These are phyloP conservation scores for Macrochelys suwanniensis DNA, from an alignment of 2,797 vertebrate species.

Conservation along the genomic window DNA sequence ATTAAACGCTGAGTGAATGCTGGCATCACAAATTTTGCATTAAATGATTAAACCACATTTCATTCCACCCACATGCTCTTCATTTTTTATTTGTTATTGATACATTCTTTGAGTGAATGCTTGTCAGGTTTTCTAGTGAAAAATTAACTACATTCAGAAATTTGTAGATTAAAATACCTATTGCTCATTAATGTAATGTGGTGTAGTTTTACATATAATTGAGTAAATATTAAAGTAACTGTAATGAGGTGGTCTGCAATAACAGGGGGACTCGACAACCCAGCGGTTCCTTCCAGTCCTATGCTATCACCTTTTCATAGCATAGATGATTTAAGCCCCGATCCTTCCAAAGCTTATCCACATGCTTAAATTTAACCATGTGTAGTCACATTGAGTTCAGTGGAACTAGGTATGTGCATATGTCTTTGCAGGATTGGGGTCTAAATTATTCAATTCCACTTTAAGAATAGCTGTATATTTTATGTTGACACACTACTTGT, in stretches of 20 bases:
- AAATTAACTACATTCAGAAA: constrained; percentile 44
- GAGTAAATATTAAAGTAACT: not conserved
- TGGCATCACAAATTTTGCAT: not conserved
- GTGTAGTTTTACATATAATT: constrained; percentile 2
- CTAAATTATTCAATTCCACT: not conserved
- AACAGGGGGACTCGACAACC: not conserved
- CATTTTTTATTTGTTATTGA: not conserved
- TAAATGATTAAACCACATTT: constrained; percentile 3
- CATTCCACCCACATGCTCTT: not conserved
- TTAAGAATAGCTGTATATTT: not conserved
- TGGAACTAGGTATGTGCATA: not conserved
- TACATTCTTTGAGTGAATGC: constrained; percentile 29
- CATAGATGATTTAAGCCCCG: not conserved
- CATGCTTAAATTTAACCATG: not conserved
- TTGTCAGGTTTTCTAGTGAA: constrained; percentile 42
- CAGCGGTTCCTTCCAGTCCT: not conserved
- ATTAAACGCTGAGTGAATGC: constrained; percentile 13
- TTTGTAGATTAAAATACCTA: constrained; percentile 8
- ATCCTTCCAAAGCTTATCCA: not conserved
- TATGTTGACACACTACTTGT: not conserved
- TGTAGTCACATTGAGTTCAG: not conserved
- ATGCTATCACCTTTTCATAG: not conserved
- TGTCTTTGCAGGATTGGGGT: not conserved
- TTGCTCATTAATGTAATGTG: not conserved
- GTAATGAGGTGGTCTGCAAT: not conserved